A percentile compares a stretch with the other conserved stretches of the same genome.
phyloP scores from a whole-genome alignment of 2,797 vertebrate species.

The Poeciliopsis turneri region DNA sequence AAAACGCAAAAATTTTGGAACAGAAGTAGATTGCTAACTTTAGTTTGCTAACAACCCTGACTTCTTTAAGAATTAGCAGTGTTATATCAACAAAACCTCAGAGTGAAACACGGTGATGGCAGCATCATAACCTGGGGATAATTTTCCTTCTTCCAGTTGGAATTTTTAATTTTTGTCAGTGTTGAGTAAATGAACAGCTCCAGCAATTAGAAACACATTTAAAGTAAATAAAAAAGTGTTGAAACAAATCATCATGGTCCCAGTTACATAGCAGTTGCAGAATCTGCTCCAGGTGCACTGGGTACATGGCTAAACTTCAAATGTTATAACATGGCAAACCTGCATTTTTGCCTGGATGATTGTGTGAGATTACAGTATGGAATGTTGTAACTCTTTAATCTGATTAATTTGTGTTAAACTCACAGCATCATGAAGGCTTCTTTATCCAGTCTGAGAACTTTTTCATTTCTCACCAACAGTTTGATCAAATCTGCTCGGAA shows the following conservation, averaged over 20 bases:
- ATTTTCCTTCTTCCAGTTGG: not conserved
- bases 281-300: slow-evolving; percentile 10
- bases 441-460: slow-evolving; percentile 37
- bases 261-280: slow-evolving; percentile 11
- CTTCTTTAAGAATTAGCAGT: too few relatives aligned
- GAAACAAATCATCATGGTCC: not conserved
- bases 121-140: not conserved
- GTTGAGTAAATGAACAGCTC: not conserved
- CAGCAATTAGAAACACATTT: not conserved
- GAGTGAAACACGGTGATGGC: not conserved
- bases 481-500: slow-evolving; percentile 18
- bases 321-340: slow-evolving; percentile 52
- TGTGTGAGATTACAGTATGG: slow-evolving; percentile 61
- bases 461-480: slow-evolving; percentile 19
- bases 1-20: too few relatives aligned
- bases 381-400: slow-evolving; percentile 84
- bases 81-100: not conserved
- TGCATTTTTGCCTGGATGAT: slow-evolving; percentile 56
- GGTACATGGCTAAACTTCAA: slow-evolving; percentile 26
- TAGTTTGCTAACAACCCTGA: too few relatives aligned
- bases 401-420: slow-evolving; percentile 75
- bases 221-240: not conserved
- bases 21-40: too few relatives aligned
- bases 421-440: slow-evolving; percentile 44
- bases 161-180: not conserved